Conservation (phyloP, 2,113 vertebrate species). For the Zapus hudsonius region DNA sequence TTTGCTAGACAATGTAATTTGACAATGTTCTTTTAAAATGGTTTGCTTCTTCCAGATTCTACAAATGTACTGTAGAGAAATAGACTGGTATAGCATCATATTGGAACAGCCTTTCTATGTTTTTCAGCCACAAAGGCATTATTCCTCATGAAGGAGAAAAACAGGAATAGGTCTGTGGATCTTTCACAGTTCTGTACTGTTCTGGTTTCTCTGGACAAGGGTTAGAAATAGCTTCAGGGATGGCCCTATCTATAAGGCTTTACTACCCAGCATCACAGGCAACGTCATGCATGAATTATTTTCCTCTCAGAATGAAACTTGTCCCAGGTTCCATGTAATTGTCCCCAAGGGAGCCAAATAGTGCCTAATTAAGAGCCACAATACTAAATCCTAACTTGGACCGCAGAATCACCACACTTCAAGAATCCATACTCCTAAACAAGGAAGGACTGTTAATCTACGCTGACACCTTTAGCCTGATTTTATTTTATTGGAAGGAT, state of each 20-base stretch:
- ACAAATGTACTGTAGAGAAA: background rate
- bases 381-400: constrained; percentile 40
- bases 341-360: constrained; percentile 41
- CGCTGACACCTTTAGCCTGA: constrained; percentile 82
- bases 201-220: background rate
- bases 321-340: constrained; percentile 25
- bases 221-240: background rate
- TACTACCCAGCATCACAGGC: background rate
- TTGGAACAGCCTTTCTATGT: background rate
- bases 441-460: constrained; percentile 83
- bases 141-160: background rate
- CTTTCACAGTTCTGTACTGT: background rate
- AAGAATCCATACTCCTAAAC: constrained; percentile 58
- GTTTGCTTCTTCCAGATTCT: background rate
- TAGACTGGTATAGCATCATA: background rate
- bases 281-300: constrained; percentile 50
- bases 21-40: background rate
- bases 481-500: constrained; percentile 87
- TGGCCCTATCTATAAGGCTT: background rate
- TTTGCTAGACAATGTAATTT: background rate
- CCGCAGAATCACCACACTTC: constrained; percentile 71
- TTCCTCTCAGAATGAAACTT: constrained; percentile 56
- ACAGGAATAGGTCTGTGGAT: background rate
- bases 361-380: constrained; percentile 56
- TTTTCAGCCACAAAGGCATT: background rate